A percentile compares a stretch with the other conserved stretches of the same genome.
Evolutionary conservation across 2,113 vertebrate species (phyloP).

Genomic region (Eurystomus gularis): DNA sequence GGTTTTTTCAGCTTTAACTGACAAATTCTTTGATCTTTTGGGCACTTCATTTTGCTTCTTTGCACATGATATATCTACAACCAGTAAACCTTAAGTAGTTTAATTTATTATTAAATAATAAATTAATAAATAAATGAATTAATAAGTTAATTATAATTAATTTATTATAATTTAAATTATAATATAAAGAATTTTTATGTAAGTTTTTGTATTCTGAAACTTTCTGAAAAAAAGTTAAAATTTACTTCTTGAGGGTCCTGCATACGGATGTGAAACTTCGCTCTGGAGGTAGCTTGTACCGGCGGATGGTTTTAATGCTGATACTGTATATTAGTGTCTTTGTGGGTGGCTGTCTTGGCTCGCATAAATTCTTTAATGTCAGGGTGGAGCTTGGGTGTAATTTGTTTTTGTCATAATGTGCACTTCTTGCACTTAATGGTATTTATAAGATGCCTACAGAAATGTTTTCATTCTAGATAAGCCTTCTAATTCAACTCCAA

Average conservation of each 20-base stretch:
- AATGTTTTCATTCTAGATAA: constrained; percentile 57
- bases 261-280: not conserved
- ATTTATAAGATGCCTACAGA: constrained; percentile 63
- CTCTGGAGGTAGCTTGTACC: not conserved
- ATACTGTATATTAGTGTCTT: constrained; percentile 17
- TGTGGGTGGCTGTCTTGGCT: constrained; percentile 62
- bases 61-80: not conserved
- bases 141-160: too few relatives aligned
- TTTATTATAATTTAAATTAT: too few relatives aligned
- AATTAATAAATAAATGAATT: too few relatives aligned
- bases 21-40: not conserved
- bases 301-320: not conserved
- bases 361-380: constrained; percentile 59
- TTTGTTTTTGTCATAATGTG: constrained; percentile 66
- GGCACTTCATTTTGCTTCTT: not conserved
- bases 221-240: not conserved
- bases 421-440: constrained; percentile 58
- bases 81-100: not conserved
- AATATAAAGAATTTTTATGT: not conserved
- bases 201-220: not conserved
- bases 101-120: too few relatives aligned
- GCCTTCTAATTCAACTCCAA: constrained; percentile 23
- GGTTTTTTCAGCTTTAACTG: not conserved
- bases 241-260: not conserved
- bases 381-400: constrained; percentile 64